Percentiles rank a stretch among this genome's conserved stretches.
These are phyloP conservation scores for Ciona savignyi DNA, from an alignment of 23 tunicate species.

Conservation along the genomic window DNA sequence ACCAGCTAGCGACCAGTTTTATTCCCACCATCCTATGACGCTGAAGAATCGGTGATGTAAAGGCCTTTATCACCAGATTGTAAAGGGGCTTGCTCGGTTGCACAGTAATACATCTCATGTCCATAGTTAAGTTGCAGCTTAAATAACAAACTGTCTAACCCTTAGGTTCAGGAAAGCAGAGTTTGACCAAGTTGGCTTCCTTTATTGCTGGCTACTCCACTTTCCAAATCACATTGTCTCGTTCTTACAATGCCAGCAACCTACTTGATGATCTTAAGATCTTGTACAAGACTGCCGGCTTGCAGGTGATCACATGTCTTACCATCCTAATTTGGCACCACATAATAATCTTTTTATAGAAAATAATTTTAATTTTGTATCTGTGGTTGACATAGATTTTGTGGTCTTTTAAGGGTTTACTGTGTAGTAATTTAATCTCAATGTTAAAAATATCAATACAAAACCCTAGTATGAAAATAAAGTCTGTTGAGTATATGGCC, in stretches of 20 bases:
- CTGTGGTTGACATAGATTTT: too few relatives aligned
- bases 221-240: slow-evolving; percentile 79
- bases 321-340: slow-evolving; percentile 14
- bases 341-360: background rate
- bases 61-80: too few relatives aligned
- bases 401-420: too few relatives aligned
- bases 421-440: too few relatives aligned
- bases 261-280: slow-evolving; percentile 87
- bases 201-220: slow-evolving; percentile 88
- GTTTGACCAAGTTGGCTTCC: slow-evolving; percentile 86
- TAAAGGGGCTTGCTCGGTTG: background rate
- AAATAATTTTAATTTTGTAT: background rate
- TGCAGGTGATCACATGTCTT: too few relatives aligned
- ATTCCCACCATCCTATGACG: too few relatives aligned
- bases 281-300: slow-evolving; percentile 72
- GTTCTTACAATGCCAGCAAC: slow-evolving; percentile 89
- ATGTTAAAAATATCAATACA: too few relatives aligned
- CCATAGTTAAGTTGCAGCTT: background rate
- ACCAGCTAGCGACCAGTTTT: too few relatives aligned
- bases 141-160: background rate
- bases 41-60: too few relatives aligned
- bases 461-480: too few relatives aligned
- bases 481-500: too few relatives aligned
- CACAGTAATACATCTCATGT: background rate
- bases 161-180: slow-evolving; percentile 93